Conservation (phyloP, 2,888 invertebrate species). For the Drosophila rellima region DNA sequence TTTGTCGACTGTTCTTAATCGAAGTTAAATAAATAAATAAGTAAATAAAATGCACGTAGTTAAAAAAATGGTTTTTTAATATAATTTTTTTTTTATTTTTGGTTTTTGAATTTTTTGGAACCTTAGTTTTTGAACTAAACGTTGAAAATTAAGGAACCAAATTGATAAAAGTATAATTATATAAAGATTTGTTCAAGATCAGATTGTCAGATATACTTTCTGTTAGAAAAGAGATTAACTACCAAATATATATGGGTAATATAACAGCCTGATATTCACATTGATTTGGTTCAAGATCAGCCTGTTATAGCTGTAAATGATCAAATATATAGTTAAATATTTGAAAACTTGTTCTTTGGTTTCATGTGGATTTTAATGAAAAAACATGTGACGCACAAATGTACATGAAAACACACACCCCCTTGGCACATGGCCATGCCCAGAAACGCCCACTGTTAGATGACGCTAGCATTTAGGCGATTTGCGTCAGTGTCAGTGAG, state of each 20-base stretch:
- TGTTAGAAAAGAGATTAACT: too few relatives aligned
- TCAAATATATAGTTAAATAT: not conserved
- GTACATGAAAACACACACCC: not conserved
- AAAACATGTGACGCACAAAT: constrained; percentile 15
- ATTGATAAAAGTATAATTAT: too few relatives aligned
- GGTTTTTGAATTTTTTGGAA: too few relatives aligned
- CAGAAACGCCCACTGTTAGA: not conserved
- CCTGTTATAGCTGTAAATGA: not conserved
- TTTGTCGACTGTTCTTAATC: too few relatives aligned
- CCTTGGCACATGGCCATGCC: not conserved
- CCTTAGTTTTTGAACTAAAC: too few relatives aligned
- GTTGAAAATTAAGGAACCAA: too few relatives aligned
- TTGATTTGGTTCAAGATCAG: not conserved
- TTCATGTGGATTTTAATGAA: constrained; percentile 8
- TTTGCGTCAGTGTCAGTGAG: constrained; percentile 1
- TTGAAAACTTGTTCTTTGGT: not conserved
- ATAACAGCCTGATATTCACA: not conserved
- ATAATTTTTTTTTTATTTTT: too few relatives aligned
- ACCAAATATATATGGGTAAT: not conserved
- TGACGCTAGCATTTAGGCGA: not conserved
- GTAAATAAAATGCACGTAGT: too few relatives aligned
- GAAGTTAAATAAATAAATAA: too few relatives aligned
- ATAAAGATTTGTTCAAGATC: too few relatives aligned
- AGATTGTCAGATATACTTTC: too few relatives aligned
- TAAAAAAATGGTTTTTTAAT: too few relatives aligned